Conservation (phyloP, 2,797 vertebrate genomes). For the Ceyx erithaca region DNA sequence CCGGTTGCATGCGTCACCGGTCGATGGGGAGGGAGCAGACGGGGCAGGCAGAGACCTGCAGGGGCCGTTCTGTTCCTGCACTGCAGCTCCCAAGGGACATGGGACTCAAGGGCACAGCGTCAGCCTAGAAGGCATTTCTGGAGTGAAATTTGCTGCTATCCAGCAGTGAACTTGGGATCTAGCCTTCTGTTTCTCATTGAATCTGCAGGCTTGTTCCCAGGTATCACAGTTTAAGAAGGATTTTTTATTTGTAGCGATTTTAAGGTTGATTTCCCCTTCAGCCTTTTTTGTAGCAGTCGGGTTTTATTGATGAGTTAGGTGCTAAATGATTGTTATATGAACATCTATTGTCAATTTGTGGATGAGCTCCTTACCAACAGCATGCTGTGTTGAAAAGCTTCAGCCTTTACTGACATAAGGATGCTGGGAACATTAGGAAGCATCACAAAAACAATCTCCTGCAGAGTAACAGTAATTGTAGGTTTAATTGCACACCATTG, state of each 20-base stretch:
- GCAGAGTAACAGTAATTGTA: neutral
- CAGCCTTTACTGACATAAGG: neutral
- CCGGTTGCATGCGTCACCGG: neutral
- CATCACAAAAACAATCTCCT: neutral
- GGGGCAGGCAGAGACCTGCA: neutral
- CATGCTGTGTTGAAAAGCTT: neutral
- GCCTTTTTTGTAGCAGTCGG: neutral
- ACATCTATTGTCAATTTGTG: neutral
- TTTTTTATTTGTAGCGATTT: neutral
- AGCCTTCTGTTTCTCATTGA: neutral
- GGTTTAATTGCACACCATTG: neutral
- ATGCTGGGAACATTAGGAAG: neutral
- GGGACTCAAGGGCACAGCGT: neutral
- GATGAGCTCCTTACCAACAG: neutral
- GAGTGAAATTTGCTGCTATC: neutral
- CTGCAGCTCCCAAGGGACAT: neutral
- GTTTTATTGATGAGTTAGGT: neutral
- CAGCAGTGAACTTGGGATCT: neutral
- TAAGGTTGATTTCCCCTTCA: neutral
- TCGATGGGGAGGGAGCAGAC: rapidly evolving
- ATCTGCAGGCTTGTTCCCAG: neutral
- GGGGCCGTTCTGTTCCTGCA: neutral
- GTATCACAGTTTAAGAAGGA: neutral
- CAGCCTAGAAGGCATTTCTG: neutral
- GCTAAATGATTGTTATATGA: slow-evolving; percentile 1